phyloP scores from a whole-genome alignment of 2,797 vertebrate genomes.

The Cossypha dichroa region DNA sequence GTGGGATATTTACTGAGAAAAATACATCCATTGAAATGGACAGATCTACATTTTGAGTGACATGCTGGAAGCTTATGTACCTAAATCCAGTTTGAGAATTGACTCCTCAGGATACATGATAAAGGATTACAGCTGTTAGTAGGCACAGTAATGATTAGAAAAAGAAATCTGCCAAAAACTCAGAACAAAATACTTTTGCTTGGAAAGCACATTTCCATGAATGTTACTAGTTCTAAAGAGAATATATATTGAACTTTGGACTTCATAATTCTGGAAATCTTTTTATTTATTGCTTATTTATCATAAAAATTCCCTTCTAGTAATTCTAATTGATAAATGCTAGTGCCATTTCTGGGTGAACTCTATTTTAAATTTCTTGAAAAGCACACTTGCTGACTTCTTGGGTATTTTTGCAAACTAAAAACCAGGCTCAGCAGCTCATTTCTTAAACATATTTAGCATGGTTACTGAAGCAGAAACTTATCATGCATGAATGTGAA shows the following conservation, averaged over 20 bases:
- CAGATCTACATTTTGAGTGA: not conserved
- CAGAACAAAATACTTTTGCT: not conserved
- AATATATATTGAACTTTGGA: not conserved
- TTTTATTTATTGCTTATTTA: not conserved
- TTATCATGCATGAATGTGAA: conserved; percentile 19
- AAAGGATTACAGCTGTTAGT: not conserved
- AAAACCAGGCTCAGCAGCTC: not conserved
- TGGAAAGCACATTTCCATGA: not conserved
- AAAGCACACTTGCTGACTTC: not conserved
- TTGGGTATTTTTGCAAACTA: not conserved
- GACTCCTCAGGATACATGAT: not conserved
- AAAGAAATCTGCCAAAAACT: not conserved
- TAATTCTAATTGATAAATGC: not conserved
- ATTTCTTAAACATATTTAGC: conserved; percentile 11
- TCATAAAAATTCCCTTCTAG: not conserved
- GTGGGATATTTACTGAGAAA: not conserved
- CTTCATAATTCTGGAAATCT: not conserved
- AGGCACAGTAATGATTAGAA: not conserved
- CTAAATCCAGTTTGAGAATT: not conserved
- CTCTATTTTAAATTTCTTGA: not conserved
- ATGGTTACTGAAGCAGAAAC: conserved; percentile 16
- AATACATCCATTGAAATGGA: not conserved
- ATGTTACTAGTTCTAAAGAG: not conserved
- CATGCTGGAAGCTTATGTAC: not conserved
- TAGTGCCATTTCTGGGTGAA: not conserved